A percentile compares a stretch with the other conserved stretches of the same genome.
Evolutionary conservation across 2,888 invertebrate species (phyloP).

Genomic region (Notocelia uddmanniana): DNA sequence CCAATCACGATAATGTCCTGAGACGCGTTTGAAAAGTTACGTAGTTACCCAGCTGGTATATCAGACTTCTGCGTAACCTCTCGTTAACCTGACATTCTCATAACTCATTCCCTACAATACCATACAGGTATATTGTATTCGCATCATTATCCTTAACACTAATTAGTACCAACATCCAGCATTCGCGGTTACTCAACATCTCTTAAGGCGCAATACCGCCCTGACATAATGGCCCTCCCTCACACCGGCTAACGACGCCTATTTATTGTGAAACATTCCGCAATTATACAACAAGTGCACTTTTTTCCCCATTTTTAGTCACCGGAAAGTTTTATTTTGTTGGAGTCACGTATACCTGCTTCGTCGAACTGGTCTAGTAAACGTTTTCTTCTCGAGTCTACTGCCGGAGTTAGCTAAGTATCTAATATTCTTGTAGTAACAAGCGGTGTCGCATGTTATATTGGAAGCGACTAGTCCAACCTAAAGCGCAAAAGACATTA

Average conservation of each 20-base stretch:
- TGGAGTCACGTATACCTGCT: conserved; percentile 23
- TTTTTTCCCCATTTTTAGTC: conserved; percentile 23
- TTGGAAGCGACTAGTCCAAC: not conserved
- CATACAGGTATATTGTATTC: conserved; percentile 12
- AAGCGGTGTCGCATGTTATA: too few relatives aligned
- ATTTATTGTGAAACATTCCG: conserved; percentile 62
- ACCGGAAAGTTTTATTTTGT: conserved; percentile 21
- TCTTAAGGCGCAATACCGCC: conserved; percentile 49
- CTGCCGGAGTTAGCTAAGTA: not conserved
- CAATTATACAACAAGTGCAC: conserved; percentile 46
- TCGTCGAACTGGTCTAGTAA: not conserved
- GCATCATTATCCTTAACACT: conserved; percentile 46
- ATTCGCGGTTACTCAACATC: conserved; percentile 37
- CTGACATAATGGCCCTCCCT: conserved; percentile 62
- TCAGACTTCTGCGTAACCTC: not conserved
- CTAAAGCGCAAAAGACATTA: not conserved
- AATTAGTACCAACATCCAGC: conserved; percentile 63
- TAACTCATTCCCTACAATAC: conserved; percentile 12
- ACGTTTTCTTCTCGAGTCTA: not conserved
- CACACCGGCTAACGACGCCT: conserved; percentile 65
- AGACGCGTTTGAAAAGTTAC: too few relatives aligned
- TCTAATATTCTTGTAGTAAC: not conserved
- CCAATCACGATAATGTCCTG: too few relatives aligned
- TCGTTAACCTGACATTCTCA: not conserved
- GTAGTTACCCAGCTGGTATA: too few relatives aligned